Evolutionary conservation across 1,140 invertebrate genomes (phyloP).

Genomic region (Papilio aristodemus): DNA sequence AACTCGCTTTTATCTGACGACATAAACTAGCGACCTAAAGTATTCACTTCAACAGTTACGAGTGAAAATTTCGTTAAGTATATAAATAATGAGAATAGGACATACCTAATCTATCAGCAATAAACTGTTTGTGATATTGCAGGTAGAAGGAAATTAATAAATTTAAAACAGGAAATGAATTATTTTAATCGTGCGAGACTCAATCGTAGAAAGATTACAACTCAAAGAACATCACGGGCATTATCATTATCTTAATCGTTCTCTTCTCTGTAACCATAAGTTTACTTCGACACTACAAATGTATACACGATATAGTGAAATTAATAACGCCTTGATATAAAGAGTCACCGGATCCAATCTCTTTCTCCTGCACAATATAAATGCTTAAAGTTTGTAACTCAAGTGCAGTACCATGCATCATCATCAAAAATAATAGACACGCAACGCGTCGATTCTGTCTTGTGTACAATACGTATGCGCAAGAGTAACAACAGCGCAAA

Average conservation of each 20-base stretch:
- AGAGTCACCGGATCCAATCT: too few relatives aligned
- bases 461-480: neutral
- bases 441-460: neutral
- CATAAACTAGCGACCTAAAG: too few relatives aligned
- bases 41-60: too few relatives aligned
- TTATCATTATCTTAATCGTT: neutral
- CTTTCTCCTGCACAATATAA: neutral
- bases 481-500: constrained; percentile 18
- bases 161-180: neutral
- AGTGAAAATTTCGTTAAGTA: neutral
- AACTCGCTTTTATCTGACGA: too few relatives aligned
- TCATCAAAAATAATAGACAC: constrained; percentile 2
- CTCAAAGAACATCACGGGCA: neutral
- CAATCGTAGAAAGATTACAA: neutral
- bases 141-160: neutral
- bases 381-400: neutral
- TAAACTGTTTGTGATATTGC: neutral
- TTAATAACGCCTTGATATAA: too few relatives aligned
- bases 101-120: neutral
- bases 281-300: too few relatives aligned
- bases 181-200: neutral
- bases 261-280: neutral
- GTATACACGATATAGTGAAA: too few relatives aligned
- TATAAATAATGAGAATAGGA: neutral
- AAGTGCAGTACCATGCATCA: neutral